Base-by-base conservation (phyloP, 1,140 invertebrate genomes). In the Brachionus calyciflorus region DNA sequence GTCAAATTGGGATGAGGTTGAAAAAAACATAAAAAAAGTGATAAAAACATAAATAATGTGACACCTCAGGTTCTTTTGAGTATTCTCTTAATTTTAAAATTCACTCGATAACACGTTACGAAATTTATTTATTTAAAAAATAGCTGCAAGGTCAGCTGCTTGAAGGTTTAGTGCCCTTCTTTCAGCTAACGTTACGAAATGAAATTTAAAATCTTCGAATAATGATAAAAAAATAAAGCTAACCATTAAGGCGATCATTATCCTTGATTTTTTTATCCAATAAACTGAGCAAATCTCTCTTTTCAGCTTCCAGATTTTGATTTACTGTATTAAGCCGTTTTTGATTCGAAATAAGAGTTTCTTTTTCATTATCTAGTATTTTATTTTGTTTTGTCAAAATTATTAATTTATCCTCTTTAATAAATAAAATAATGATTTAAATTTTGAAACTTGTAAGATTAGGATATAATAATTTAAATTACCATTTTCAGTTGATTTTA, bases 171-270 rank as follows among this genome's bases (percentile, higher is more conserved):
- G n/a, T n/a, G n/a, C n/a, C n/a, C n/a, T n/a, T n/a, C n/a, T n/a
- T n/a, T n/a, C n/a, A n/a, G n/a, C n/a, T n/a, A n/a, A n/a, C n/a
- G n/a, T n/a, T n/a, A n/a, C n/a, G n/a, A n/a, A n/a, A n/a, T n/a
- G n/a, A n/a, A n/a, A n/a, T n/a, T n/a, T n/a, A n/a, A n/a, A n/a
- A n/a, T 78, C 30, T n/a, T 79, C 78, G 33, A 37, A 37, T 55
- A 4, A 7, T 26, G 14, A 26, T 51, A 40, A 28, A 76, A 17
- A 44, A n/a, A 49, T 63, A 37, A 77, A 41, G 70, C 26, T 77
- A 76, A 83, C 82, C 81, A 78, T 83, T 83, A 2, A 84, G 68
- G n/a, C 79, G 75, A 19, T 83, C 81, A 69, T 84, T 81, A 77
- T 85, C 82, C 60, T 76, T 80, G 28, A 78, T 80, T 77, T 80